Base-by-base conservation (phyloP, 2,888 invertebrate species). In the Zygogramma bicolorata region DNA sequence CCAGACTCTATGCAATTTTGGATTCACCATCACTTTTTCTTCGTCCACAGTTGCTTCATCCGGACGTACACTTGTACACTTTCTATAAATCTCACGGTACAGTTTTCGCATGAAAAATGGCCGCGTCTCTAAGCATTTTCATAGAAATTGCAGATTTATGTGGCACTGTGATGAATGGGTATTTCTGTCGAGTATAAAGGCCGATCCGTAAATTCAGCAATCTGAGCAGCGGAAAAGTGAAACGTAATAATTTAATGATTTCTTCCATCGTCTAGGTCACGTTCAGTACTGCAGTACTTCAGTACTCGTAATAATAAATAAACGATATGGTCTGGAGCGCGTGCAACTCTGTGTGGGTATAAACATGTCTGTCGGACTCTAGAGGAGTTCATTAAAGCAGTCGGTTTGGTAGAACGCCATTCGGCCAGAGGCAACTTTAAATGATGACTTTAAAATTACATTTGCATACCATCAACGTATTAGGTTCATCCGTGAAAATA, bases 311-410 rank as follows among this genome's bases (percentile, higher is more conserved):
- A 83, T 83, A 85, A 86, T 86, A 86, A 86, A 86, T 86, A 86
- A 85, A 83, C 86, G 86, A 86, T 86, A 86, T 86, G 86, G 86
- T 85, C 84, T 84, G 84, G 80, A 86, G 85, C 85, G 86, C 86
- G 86, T 86, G 86, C 86, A 85, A 83, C 82, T 85, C 83, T 82
- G 84, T 85, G 86, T 85, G 85, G 85, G 84, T 84, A 86, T 86
- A 86, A 86, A 86, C 85, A 86, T 86, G 85, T 84, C 86, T 83
- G 85, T 85, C 83, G 81, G 85, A 83, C 81, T 86, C 84, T 85
- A 84, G 86, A 86, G 83, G 85, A 86, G 86, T 86, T 86, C 86
- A 86, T 86, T 86, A 86, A 86, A 85, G 86, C 86, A 86, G 85
- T 85, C 83, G 84, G 85, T 85, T 86, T 85, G 84, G 85, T 85